Percentiles rank a stretch among this genome's conserved stretches.
phyloP scores from a whole-genome alignment of 1,140 invertebrate genomes.

The Neodiprion virginianus region DNA sequence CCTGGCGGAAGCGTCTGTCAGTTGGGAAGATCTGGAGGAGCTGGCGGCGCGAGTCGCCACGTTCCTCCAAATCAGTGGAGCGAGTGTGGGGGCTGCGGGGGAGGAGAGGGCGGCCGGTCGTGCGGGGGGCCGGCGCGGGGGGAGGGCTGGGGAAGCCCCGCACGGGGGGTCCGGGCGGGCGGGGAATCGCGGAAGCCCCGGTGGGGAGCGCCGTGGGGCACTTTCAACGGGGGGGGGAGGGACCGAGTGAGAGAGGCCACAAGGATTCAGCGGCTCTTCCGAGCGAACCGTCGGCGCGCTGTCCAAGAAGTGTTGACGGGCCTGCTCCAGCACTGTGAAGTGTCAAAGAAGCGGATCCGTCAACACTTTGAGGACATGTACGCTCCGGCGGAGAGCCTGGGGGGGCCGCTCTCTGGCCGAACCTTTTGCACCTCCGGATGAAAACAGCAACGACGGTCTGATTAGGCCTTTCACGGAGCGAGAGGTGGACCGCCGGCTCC shows the following conservation, averaged over 20 bases:
- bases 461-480: too few relatives aligned
- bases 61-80: neutral
- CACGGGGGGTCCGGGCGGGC: too few relatives aligned
- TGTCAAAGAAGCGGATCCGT: neutral
- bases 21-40: neutral
- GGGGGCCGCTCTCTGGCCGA: neutral
- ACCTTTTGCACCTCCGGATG: too few relatives aligned
- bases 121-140: neutral
- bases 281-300: neutral
- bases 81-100: constrained; percentile 14
- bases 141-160: neutral
- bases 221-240: too few relatives aligned
- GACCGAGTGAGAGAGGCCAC: neutral
- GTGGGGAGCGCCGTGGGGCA: too few relatives aligned
- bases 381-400: neutral
- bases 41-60: neutral
- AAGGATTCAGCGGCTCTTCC: neutral
- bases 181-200: too few relatives aligned
- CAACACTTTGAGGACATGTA: neutral
- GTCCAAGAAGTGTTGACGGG: neutral
- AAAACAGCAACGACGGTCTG: constrained; percentile 41
- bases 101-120: neutral
- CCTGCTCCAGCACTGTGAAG: neutral
- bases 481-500: too few relatives aligned
- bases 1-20: neutral